phyloP scores from a whole-genome alignment of 2,888 invertebrate species.

The Ormyrus pomaceus region DNA sequence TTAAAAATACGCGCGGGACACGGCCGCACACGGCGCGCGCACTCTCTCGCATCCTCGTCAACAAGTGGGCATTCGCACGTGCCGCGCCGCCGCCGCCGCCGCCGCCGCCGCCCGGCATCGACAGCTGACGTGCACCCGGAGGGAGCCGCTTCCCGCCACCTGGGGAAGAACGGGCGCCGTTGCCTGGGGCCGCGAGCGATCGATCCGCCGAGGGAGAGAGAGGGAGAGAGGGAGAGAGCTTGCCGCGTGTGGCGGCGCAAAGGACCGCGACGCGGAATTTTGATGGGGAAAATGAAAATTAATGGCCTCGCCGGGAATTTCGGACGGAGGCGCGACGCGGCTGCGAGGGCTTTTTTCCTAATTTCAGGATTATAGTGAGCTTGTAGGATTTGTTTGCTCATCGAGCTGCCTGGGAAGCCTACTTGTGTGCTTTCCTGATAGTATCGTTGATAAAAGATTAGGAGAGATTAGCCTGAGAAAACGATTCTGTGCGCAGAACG shows the following conservation, averaged over 20 bases:
- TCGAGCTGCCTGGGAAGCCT: too few relatives aligned
- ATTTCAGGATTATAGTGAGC: too few relatives aligned
- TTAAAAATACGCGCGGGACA: slow-evolving; percentile 51
- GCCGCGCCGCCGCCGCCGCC: neutral
- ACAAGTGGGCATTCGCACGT: slow-evolving; percentile 51
- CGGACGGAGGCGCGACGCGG: too few relatives aligned
- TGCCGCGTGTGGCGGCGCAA: neutral
- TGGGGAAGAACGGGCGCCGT: neutral
- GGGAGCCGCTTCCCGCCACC: too few relatives aligned
- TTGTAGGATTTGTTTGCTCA: too few relatives aligned
- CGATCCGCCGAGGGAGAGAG: neutral
- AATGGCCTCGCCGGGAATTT: neutral
- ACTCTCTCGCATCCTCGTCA: slow-evolving; percentile 19
- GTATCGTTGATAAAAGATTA: too few relatives aligned
- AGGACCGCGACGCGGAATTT: neutral
- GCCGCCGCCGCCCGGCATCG: neutral
- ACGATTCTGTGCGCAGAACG: too few relatives aligned
- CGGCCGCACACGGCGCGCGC: neutral
- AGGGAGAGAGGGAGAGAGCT: neutral
- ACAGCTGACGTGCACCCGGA: neutral
- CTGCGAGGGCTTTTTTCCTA: too few relatives aligned
- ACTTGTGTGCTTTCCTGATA: too few relatives aligned
- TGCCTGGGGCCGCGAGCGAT: neutral
- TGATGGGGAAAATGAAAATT: slow-evolving; percentile 1
- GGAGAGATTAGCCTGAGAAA: too few relatives aligned